phyloP scores from a whole-genome alignment of 2,888 invertebrate species.

The Zaprionus lineosus region DNA sequence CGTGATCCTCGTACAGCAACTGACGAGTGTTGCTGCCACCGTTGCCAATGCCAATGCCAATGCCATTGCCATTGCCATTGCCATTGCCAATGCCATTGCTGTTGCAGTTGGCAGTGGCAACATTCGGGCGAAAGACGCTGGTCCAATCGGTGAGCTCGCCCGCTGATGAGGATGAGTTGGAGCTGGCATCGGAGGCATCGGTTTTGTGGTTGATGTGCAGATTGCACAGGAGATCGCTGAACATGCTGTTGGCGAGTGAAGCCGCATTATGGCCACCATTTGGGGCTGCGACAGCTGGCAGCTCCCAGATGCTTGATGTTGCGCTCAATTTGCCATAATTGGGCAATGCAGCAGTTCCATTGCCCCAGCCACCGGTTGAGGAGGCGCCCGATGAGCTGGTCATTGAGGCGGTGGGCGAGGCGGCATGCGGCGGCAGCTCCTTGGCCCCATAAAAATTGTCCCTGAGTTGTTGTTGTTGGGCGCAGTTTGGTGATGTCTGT shows the following conservation, averaged over 20 bases:
- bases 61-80: no score
- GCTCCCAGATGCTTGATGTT: conserved; percentile 80
- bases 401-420: conserved; percentile 78
- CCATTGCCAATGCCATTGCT: no score
- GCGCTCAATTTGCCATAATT: conserved; percentile 74
- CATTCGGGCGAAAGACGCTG: conserved; percentile 66
- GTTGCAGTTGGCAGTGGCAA: conserved; percentile 38
- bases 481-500: conserved; percentile 79
- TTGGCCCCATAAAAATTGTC: conserved; percentile 53
- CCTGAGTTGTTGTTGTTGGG: conserved; percentile 53
- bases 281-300: conserved; percentile 58
- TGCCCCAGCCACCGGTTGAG: conserved; percentile 49
- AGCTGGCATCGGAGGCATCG: conserved; percentile 71
- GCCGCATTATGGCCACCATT: conserved; percentile 39
- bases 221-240: conserved; percentile 82
- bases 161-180: conserved; percentile 69
- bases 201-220: conserved; percentile 60
- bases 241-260: conserved; percentile 67
- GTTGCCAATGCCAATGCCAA: no score
- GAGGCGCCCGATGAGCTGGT: conserved; percentile 67
- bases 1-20: conserved; percentile 47
- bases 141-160: conserved; percentile 58
- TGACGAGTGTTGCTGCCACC: conserved; percentile 22
- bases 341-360: conserved; percentile 27
- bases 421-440: conserved; percentile 53